Conservation (phyloP, 2,113 vertebrate species). For the Macaca mulatta region DNA sequence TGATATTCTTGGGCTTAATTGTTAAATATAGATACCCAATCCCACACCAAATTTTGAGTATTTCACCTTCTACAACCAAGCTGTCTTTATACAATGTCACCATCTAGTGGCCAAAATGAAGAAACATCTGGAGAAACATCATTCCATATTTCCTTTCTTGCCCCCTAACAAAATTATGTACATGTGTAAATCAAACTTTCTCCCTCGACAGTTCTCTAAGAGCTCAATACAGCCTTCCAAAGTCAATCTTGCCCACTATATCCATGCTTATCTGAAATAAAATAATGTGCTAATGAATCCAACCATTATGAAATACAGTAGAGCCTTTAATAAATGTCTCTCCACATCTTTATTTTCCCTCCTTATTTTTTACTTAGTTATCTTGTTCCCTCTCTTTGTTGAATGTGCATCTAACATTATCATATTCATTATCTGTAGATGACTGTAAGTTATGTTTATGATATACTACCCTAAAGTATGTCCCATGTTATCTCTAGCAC, state of each 20-base stretch:
- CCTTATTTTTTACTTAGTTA: not conserved
- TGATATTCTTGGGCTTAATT: not conserved
- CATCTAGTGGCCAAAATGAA: constrained; percentile 42
- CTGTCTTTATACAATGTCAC: constrained; percentile 65
- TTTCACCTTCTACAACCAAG: constrained; percentile 3
- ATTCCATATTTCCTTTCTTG: not conserved
- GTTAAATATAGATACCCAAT: not conserved
- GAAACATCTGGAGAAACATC: not conserved
- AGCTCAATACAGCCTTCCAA: not conserved
- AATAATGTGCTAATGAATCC: not conserved
- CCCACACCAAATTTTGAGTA: not conserved
- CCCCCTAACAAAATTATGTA: not conserved
- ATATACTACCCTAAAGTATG: not conserved
- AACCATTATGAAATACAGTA: not conserved
- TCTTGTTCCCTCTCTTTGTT: not conserved
- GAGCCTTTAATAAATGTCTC: not conserved
- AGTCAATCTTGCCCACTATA: not conserved
- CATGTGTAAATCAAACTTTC: not conserved
- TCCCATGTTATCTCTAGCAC: not conserved
- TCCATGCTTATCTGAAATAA: not conserved
- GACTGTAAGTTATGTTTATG: not conserved
- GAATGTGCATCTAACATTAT: not conserved
- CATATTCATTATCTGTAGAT: not conserved
- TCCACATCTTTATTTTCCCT: not conserved
- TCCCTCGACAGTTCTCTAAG: not conserved